phyloP scores from a whole-genome alignment of 2,797 vertebrate species.

The Sebastolobus alascanus region DNA sequence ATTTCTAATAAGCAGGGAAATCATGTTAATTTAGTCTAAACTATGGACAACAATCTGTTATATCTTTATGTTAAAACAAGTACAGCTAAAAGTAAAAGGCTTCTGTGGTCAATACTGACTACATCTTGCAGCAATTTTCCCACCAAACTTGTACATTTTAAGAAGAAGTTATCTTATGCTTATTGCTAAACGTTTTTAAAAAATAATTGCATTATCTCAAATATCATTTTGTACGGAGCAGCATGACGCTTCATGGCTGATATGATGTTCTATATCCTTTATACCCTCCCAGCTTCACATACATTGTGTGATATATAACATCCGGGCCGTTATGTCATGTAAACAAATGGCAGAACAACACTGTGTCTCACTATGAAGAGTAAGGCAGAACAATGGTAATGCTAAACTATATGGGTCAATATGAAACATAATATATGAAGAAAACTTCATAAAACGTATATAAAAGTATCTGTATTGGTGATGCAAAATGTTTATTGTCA shows the following conservation, averaged over 20 bases:
- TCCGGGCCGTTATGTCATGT: neutral
- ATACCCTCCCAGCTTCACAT: neutral
- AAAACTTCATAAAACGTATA: neutral
- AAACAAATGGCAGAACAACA: conserved; percentile 7
- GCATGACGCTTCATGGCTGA: neutral
- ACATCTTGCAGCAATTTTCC: neutral
- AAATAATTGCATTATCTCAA: neutral
- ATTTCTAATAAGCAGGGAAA: neutral
- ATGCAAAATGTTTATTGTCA: neutral
- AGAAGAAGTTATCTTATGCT: neutral
- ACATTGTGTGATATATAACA: neutral
- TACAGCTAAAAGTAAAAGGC: conserved; percentile 37
- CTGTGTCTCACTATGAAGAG: neutral
- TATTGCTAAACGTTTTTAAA: conserved; percentile 15
- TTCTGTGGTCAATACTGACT: conserved; percentile 21
- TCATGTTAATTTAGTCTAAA: neutral
- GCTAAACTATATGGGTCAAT: neutral
- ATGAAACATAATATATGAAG: neutral
- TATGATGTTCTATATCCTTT: neutral
- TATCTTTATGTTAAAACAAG: neutral
- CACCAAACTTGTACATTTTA: neutral
- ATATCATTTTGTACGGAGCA: neutral
- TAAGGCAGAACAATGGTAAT: neutral
- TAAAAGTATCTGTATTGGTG: neutral
- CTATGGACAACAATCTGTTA: neutral